Percentiles rank a stretch among this genome's conserved stretches.
Conservation (phyloP, 1,140 invertebrate species). For the Drosophila bipectinata region DNA sequence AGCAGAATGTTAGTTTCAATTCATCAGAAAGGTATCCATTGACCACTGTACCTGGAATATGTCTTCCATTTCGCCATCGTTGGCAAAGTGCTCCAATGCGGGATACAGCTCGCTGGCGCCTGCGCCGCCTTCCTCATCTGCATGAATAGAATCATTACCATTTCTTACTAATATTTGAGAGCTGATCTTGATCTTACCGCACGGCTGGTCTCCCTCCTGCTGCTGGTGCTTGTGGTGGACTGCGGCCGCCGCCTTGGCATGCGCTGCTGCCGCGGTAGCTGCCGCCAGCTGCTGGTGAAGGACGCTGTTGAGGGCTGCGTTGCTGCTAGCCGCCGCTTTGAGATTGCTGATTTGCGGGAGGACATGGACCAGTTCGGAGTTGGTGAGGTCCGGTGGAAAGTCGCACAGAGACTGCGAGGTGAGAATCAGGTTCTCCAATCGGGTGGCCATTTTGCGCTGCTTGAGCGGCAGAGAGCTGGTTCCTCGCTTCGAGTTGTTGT, state of each 20-base stretch:
- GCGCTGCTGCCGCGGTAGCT: constrained; percentile 62
- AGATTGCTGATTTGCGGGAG: constrained; percentile 69
- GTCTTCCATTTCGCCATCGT: constrained; percentile 78
- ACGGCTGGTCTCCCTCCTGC: constrained; percentile 37
- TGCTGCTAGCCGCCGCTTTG: constrained; percentile 65
- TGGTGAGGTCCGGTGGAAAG: constrained; percentile 69
- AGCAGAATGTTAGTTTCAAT: neutral
- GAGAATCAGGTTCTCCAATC: constrained; percentile 74
- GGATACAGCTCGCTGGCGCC: constrained; percentile 55
- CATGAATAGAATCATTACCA: neutral
- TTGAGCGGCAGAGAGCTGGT: constrained; percentile 54
- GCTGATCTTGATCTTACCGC: constrained; percentile 28
- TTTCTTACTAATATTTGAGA: neutral
- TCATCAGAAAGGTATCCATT: no score
- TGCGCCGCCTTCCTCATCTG: constrained; percentile 48
- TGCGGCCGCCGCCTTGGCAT: constrained; percentile 57
- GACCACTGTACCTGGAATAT: constrained; percentile 68
- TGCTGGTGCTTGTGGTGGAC: constrained; percentile 43
- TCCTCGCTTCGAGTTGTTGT: constrained; percentile 35
- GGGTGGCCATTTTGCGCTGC: constrained; percentile 64
- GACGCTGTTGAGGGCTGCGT: constrained; percentile 58
- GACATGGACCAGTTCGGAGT: constrained; percentile 72
- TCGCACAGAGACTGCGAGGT: constrained; percentile 67
- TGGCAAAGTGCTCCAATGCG: constrained; percentile 62
- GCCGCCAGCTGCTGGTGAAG: constrained; percentile 67